A percentile compares a stretch with the other conserved stretches of the same genome.
Conservation (phyloP, 2,888 invertebrate genomes). For the Folsomia manolachei region DNA sequence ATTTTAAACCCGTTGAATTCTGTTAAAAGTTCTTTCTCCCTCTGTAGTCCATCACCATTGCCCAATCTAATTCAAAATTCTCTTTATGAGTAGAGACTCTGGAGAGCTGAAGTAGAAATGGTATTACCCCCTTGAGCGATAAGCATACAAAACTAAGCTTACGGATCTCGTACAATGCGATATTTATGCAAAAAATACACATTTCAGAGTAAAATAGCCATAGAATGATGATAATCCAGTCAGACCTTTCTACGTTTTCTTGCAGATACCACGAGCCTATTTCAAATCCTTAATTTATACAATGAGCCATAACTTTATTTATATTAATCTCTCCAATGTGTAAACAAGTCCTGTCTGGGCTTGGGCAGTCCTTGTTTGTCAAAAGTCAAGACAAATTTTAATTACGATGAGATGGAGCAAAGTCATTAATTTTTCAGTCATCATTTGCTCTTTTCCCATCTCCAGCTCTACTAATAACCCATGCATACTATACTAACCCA, state of each 20-base stretch:
- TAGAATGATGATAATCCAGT: no score
- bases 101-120: no score
- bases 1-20: neutral
- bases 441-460: no score
- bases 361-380: no score
- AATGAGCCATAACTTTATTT: neutral
- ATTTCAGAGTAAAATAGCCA: neutral
- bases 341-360: no score
- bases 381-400: neutral
- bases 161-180: neutral
- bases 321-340: no score
- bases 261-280: neutral
- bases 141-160: neutral
- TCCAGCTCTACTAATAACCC: neutral
- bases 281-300: neutral
- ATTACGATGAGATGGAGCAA: conserved; percentile 2
- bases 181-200: neutral
- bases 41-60: neutral
- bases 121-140: neutral
- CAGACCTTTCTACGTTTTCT: no score
- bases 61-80: neutral
- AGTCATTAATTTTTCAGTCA: conserved; percentile 1
- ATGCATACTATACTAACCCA: no score
- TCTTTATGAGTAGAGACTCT: no score
- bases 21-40: no score